Evolutionary conservation across 2,888 invertebrate species (phyloP), one percentile per base, ranked within the genome.

Genomic region (Cryptus viduatorius): DNA sequence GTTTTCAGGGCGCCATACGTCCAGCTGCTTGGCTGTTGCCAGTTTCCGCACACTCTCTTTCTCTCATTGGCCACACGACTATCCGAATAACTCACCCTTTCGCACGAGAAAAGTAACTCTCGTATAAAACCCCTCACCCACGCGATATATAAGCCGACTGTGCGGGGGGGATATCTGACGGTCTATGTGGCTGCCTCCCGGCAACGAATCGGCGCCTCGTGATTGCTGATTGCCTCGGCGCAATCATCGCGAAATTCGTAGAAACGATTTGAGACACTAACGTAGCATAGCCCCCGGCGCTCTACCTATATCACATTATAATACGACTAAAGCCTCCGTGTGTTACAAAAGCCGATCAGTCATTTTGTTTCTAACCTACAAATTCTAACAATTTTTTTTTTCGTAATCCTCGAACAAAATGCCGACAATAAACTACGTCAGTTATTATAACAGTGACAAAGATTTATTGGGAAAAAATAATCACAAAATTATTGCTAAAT

Each of bases 1-100:
- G 78, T 84, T 84, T 73, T 77, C 90, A 90, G 89, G 90, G 90
- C 90, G 90, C 90, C 90, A 91, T 76, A 79, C 75, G 84, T 85
- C 84, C 84, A 85, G 84, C 84, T 81, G 84, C 84, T 64, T 31
- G 61, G 80, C 90, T 89, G 89, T 91, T 91, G 90, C 89, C 84
- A 84, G 85, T 90, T 91, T 91, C 89, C 90, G 89, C 86, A 89
- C 90, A 61, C 61, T 29, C 61, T 29, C 61, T 61, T 29, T 90
- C 90, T 90, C 90, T 90, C 88, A 90, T 89, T 89, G 88, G 86
- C 84, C 82, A 81, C 83, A 67, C 67, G 19, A 79, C 75, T 48
- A 61, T 37, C 67, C 84, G 67, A 84, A 79, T 82, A 82, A 65
- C 69, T 71, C 64, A 76, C 83, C 78, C 78, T 69, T 64, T 24